Evolutionary conservation across 2,113 vertebrate species (phyloP), one percentile per base, ranked within the genome.

Genomic region (Vimba vimba): DNA sequence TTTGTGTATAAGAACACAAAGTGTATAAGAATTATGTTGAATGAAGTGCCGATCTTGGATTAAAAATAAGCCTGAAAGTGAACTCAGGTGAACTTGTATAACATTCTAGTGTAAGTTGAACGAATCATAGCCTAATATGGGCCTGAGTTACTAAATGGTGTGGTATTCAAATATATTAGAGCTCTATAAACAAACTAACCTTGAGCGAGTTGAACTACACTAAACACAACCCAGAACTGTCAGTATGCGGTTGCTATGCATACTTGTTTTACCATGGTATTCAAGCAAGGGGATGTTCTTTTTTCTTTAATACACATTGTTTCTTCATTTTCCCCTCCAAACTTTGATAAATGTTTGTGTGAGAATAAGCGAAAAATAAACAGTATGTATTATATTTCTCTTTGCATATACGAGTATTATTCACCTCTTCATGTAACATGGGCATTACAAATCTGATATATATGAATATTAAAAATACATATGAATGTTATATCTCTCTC

Each of bases 271-370:
- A 60, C 90, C 86, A 86, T 89, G 87, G 84, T n/a, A 5, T 80
- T 59, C 86, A 23, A 69, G 79, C 3, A 36, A 79, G 82, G 78
- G 91, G 89, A 90, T 92, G 91, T 89, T 90, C 92, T 93, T 92
- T 92, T 90, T 86, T 55, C 66, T 30, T 25, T 27, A 79, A 33
- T 74, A 87, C 57, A 27, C 62, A 87, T 86, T 88, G 87, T 89
- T 76, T 88, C 78, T 88, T 86, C 77, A 89, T 60, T 85, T 87
- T 88, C 77, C 81, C 68, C 45, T 73, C 30, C 19, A 59, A 75
- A 69, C 45, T 71, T 73, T 59, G 52, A 66, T 52, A 60, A 77
- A 59, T 74, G 69, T 85, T 52, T 87, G 81, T 79, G 19, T 71
- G 30, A 79, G 52, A 79, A 39, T 39, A 71, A 71, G 9, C 4